Evolutionary conservation across 92 coral and sea anemone species (phyloP).

Genomic region (Phenganax subtilis): DNA sequence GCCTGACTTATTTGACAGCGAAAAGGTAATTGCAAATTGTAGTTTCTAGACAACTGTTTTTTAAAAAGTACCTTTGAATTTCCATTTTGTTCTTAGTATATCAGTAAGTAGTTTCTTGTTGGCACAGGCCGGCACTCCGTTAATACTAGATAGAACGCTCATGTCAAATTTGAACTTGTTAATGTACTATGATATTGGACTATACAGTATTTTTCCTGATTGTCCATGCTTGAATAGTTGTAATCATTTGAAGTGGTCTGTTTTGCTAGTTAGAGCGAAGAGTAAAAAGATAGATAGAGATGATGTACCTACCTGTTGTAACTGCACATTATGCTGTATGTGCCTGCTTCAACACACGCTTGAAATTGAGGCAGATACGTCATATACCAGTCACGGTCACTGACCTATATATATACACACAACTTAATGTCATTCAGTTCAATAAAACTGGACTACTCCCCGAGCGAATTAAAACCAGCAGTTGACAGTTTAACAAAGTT

Average conservation of each 20-base stretch:
- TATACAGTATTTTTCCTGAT: too few species aligned
- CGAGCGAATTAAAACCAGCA: too few species aligned
- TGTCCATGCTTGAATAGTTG: too few species aligned
- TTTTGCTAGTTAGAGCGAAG: not conserved
- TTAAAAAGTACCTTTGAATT: slow-evolving; percentile 42
- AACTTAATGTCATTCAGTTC: too few species aligned
- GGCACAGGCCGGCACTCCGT: slow-evolving; percentile 56
- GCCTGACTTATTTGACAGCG: not conserved
- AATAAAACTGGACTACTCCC: too few species aligned
- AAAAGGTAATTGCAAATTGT: not conserved
- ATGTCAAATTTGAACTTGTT: not conserved
- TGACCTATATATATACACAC: slow-evolving; percentile 21
- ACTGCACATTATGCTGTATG: slow-evolving; percentile 56
- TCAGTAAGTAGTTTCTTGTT: slow-evolving; percentile 47
- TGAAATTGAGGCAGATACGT: slow-evolving; percentile 47
- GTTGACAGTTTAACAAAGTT: too few species aligned
- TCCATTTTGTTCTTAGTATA: slow-evolving; percentile 52
- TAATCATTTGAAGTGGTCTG: not conserved
- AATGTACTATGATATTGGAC: not conserved
- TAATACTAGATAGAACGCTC: slow-evolving; percentile 28
- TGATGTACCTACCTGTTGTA: slow-evolving; percentile 41
- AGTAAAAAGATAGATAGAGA: too few species aligned
- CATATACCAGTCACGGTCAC: slow-evolving; percentile 52
- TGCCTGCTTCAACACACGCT: slow-evolving; percentile 55
- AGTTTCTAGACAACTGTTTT: not conserved